phyloP scores from a whole-genome alignment of 2,888 invertebrate species.

The Dorcus hopei region DNA sequence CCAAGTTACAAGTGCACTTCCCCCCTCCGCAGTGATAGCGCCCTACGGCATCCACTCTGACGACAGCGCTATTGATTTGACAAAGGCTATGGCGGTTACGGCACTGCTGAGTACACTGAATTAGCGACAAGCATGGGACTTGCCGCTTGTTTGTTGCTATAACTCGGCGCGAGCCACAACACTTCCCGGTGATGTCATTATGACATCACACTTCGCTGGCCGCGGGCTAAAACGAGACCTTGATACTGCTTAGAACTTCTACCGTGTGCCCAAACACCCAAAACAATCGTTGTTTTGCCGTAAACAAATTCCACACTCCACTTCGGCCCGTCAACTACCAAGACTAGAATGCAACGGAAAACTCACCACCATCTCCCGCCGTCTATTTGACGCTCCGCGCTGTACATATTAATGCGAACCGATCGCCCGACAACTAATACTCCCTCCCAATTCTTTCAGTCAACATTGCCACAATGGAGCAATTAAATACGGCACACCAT shows the following conservation, averaged over 20 bases:
- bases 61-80: constrained; percentile 51
- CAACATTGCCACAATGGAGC: neutral
- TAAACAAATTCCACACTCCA: constrained; percentile 11
- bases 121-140: constrained; percentile 1
- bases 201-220: constrained; percentile 52
- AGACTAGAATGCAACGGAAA: neutral
- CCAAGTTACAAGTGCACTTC: constrained; percentile 52
- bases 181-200: constrained; percentile 53
- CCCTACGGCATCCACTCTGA: constrained; percentile 45
- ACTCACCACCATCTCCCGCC: neutral
- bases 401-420: neutral
- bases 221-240: constrained; percentile 45
- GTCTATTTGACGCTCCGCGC: neutral
- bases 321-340: neutral
- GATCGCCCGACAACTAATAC: neutral
- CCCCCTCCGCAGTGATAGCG: constrained; percentile 48
- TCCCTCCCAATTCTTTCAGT: neutral
- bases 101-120: neutral
- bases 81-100: constrained; percentile 42
- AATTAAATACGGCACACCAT: neutral
- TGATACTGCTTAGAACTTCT: constrained; percentile 33
- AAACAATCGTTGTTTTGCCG: constrained; percentile 6
- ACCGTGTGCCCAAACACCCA: constrained; percentile 4
- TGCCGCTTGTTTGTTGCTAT: neutral
- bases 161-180: constrained; percentile 36